These are phyloP conservation scores for Thecophora atra DNA, from an alignment of 2,888 invertebrate genomes.

Conservation along the genomic window DNA sequence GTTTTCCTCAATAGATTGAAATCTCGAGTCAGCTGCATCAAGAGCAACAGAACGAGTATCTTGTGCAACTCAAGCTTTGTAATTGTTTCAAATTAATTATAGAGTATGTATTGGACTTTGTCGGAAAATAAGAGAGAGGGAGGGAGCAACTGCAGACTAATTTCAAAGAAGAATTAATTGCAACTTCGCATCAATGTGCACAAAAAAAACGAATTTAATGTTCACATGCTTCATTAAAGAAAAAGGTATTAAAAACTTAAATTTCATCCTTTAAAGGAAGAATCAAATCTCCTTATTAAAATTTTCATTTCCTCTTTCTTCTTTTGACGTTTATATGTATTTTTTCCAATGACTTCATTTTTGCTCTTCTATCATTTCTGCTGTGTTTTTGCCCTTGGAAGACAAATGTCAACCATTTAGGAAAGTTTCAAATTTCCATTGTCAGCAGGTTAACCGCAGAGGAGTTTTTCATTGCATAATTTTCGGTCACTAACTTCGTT, in stretches of 20 bases:
- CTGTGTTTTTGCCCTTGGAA: background rate
- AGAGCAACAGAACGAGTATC: too few relatives aligned
- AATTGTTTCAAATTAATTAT: too few relatives aligned
- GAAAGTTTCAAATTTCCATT: slow-evolving; percentile 11
- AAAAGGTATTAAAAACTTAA: background rate
- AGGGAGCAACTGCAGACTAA: too few relatives aligned
- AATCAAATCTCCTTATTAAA: too few relatives aligned
- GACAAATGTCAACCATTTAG: background rate
- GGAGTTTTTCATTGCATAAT: slow-evolving; percentile 22
- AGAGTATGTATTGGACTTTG: too few relatives aligned
- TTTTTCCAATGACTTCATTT: background rate
- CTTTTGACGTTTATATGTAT: background rate
- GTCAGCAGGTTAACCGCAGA: slow-evolving; percentile 22
- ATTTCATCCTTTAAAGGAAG: too few relatives aligned
- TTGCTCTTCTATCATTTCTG: background rate
- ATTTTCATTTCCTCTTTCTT: too few relatives aligned
- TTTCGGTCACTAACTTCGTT: background rate
- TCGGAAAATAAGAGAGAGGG: too few relatives aligned
- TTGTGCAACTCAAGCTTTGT: too few relatives aligned
- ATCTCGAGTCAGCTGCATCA: too few relatives aligned
- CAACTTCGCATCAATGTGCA: background rate
- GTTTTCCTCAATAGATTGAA: too few relatives aligned
- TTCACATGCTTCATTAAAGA: background rate
- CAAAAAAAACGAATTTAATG: background rate
- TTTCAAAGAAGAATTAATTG: slow-evolving; percentile 4